A percentile compares a stretch with the other conserved stretches of the same genome.
phyloP scores from a whole-genome alignment of 2,113 vertebrate species.

The Microtus montanus region DNA sequence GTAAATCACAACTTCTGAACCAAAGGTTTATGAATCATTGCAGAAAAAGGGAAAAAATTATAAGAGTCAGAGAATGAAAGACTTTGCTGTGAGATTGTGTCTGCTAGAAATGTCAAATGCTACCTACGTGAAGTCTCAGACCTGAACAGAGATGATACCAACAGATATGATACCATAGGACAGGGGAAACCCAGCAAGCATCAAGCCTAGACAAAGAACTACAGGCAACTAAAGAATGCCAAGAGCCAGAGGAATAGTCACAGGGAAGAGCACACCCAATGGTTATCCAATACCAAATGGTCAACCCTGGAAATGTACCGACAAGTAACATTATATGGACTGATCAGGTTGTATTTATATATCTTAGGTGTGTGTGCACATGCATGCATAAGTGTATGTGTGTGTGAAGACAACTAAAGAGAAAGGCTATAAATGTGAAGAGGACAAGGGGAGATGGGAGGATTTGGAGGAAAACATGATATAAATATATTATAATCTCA shows the following conservation, averaged over 20 bases:
- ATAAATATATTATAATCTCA: not conserved
- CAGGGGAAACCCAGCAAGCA: not conserved
- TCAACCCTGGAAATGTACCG: not conserved
- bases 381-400: not conserved
- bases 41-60: not conserved
- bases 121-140: not conserved
- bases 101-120: not conserved
- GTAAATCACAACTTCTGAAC: not conserved
- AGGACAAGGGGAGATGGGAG: not conserved
- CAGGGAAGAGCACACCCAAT: not conserved
- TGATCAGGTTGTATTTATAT: not conserved
- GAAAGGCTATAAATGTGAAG: not conserved
- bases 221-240: not conserved
- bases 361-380: not conserved
- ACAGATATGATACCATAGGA: not conserved
- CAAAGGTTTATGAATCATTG: not conserved
- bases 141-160: not conserved
- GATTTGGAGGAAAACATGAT: not conserved
- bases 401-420: not conserved
- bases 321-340: not conserved
- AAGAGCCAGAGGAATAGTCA: not conserved
- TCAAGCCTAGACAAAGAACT: not conserved
- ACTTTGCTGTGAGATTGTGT: not conserved
- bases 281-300: not conserved
- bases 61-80: not conserved